These are phyloP conservation scores for Drosophila eohydei DNA, from an alignment of 2,888 invertebrate species.

Conservation along the genomic window DNA sequence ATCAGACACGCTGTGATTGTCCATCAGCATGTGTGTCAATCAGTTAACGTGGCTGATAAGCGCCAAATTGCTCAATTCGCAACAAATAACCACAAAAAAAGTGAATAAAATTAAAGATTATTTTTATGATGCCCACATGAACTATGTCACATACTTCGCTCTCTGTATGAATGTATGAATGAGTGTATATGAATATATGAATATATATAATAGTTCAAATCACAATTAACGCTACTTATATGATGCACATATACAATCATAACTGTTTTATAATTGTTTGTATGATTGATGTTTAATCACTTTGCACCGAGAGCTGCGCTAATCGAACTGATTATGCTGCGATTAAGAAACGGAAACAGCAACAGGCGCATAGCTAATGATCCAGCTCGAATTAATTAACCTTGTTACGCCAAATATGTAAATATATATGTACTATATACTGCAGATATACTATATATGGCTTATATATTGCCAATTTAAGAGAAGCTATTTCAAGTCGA, in stretches of 20 bases:
- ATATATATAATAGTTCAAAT: slow-evolving; percentile 1
- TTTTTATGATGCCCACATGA: slow-evolving; percentile 36
- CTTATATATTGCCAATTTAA: slow-evolving; percentile 5
- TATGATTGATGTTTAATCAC: slow-evolving; percentile 22
- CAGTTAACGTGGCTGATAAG: slow-evolving; percentile 64
- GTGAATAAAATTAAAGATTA: slow-evolving; percentile 4
- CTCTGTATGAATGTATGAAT: neutral
- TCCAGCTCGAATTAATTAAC: slow-evolving; percentile 36
- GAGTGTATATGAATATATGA: neutral
- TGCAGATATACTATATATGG: neutral
- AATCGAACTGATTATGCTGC: slow-evolving; percentile 47
- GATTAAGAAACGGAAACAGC: slow-evolving; percentile 39
- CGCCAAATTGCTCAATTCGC: slow-evolving; percentile 12
- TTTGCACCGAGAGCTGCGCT: slow-evolving; percentile 32
- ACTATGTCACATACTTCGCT: slow-evolving; percentile 17
- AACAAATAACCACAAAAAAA: slow-evolving; percentile 7
- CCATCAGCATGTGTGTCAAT: slow-evolving; percentile 50
- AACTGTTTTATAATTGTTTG: slow-evolving; percentile 12
- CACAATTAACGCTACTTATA: slow-evolving; percentile 17
- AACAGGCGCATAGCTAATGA: slow-evolving; percentile 49
- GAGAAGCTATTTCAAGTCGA: slow-evolving; percentile 25
- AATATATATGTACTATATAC: neutral
- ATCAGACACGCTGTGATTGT: slow-evolving; percentile 41
- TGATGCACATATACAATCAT: slow-evolving; percentile 3
- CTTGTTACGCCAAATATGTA: slow-evolving; percentile 25